Conservation (phyloP, 2,888 invertebrate species). For the Leucoma salicis region DNA sequence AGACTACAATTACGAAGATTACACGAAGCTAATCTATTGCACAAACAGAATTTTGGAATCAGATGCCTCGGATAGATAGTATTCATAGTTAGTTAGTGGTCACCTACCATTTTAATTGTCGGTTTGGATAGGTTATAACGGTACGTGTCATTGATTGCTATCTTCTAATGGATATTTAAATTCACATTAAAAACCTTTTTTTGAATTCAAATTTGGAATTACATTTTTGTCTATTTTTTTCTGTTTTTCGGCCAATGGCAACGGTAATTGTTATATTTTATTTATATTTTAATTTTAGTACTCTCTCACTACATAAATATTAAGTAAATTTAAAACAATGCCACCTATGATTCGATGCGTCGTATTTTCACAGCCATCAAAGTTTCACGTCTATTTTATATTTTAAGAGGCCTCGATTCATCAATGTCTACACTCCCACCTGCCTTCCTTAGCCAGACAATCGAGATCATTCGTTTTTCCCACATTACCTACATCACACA, state of each 20-base stretch:
- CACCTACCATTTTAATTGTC: constrained; percentile 48
- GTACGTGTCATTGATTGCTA: constrained; percentile 29
- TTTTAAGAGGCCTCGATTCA: constrained; percentile 30
- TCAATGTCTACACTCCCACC: constrained; percentile 37
- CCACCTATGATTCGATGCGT: constrained; percentile 23
- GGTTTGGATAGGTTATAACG: constrained; percentile 33
- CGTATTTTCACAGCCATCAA: constrained; percentile 26
- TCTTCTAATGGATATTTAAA: constrained; percentile 31
- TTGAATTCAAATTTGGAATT: constrained; percentile 1
- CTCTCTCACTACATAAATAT: constrained; percentile 12
- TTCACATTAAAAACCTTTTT: constrained; percentile 6
- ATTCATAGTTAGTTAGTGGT: constrained; percentile 46
- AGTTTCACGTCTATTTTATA: constrained; percentile 28
- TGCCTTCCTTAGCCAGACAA: constrained; percentile 35
- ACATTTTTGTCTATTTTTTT: not conserved
- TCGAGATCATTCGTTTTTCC: constrained; percentile 34
- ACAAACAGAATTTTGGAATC: constrained; percentile 46
- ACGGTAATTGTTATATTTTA: not conserved
- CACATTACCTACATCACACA: constrained; percentile 37
- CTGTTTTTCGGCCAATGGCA: not conserved
- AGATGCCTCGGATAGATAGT: constrained; percentile 51
- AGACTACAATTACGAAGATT: constrained; percentile 57
- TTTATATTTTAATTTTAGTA: not conserved
- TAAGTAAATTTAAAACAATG: constrained; percentile 24
- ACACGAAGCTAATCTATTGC: constrained; percentile 52